phyloP scores from a whole-genome alignment of 2,797 vertebrate genomes.

The Oreochromis grahami region DNA sequence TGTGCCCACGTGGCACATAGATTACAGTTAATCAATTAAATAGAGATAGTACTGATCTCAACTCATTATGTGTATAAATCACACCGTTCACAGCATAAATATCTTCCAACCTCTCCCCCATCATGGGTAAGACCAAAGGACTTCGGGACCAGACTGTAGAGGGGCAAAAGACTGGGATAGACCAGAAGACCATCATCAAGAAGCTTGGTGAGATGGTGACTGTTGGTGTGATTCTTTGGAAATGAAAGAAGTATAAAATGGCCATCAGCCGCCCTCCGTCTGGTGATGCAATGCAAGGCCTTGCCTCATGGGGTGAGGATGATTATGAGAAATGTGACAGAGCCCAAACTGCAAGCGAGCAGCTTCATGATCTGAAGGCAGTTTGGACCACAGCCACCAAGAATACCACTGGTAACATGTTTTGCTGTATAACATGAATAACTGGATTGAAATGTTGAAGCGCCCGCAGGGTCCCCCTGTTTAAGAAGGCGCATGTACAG shows the following conservation, averaged over 20 bases:
- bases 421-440: not conserved
- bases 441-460: not conserved
- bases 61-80: not conserved
- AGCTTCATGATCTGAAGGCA: not conserved
- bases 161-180: not conserved
- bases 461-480: not conserved
- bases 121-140: not conserved
- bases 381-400: not conserved
- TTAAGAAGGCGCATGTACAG: not conserved
- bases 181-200: not conserved
- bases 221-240: not conserved
- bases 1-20: not conserved
- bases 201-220: not conserved
- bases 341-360: not conserved
- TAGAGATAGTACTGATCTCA: not conserved
- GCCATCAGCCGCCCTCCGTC: not conserved
- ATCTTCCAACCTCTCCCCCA: not conserved
- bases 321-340: not conserved
- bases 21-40: not conserved
- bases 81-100: not conserved
- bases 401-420: not conserved
- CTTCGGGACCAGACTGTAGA: not conserved
- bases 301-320: not conserved
- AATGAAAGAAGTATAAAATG: not conserved
- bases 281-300: not conserved